Conservation (phyloP, 37 sponge, comb jelly and placozoan genomes). For the Geodia barretti region DNA sequence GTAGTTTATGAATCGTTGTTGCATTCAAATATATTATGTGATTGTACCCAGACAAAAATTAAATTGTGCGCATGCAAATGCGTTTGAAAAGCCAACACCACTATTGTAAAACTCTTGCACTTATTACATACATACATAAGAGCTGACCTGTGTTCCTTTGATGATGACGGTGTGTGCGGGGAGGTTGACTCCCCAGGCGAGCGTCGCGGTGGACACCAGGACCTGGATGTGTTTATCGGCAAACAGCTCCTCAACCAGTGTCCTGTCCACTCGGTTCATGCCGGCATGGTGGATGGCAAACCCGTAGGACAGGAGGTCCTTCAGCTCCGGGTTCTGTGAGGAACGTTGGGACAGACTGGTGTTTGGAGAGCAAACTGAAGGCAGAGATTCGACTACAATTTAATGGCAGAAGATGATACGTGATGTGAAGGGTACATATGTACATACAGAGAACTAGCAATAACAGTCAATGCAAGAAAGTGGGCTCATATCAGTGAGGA, state of each 20-base stretch:
- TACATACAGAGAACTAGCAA: background rate
- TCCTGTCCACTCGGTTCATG: conserved; percentile 92
- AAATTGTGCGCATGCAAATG: background rate
- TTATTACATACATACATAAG: too few relatives aligned
- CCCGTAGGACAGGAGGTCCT: conserved; percentile 97
- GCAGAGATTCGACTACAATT: too few relatives aligned
- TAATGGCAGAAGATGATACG: background rate
- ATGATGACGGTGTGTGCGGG: conserved; percentile 99
- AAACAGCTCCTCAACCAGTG: conserved; percentile 97
- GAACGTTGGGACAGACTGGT: too few relatives aligned
- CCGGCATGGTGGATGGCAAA: conserved; percentile 99
- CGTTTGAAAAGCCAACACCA: background rate
- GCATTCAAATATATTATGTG: too few relatives aligned
- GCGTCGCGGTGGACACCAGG: conserved; percentile 96
- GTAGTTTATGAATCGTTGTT: too few relatives aligned
- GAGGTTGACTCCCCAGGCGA: conserved; percentile 99
- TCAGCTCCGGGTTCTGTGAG: conserved; percentile 80
- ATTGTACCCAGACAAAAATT: background rate
- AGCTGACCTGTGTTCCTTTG: conserved; percentile 94
- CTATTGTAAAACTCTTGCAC: too few relatives aligned
- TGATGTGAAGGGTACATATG: too few relatives aligned
- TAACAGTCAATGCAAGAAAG: background rate
- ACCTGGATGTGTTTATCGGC: conserved; percentile 96
- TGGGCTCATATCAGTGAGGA: too few relatives aligned
- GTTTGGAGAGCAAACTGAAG: too few relatives aligned